Evolutionary conservation across 2,113 vertebrate species (phyloP), one percentile per base, ranked within the genome.

Genomic region (Ranitomeya imitator): DNA sequence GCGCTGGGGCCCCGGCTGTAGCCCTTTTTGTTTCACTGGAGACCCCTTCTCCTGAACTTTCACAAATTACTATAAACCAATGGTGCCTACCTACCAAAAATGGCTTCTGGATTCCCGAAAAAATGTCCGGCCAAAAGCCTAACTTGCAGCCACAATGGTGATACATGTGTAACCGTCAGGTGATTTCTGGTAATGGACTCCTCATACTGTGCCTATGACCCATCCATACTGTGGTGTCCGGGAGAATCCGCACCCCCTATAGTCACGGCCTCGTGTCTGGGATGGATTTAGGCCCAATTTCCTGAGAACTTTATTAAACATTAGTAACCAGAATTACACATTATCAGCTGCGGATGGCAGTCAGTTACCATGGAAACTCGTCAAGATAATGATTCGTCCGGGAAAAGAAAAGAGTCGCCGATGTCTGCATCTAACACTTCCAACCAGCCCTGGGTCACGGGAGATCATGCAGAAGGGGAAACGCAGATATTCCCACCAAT

Each of bases 361-460:
- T 45, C 60, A n/a, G 77, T 80, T 87, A 52, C 85, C 61, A 80
- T 87, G 77, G 85, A 23, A 52, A 87, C 77, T 13, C 63, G 13
- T 26, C 14, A 26, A 31, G 85, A 59, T 80, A 80, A 87, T 71
- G 61, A 78, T 52, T 79, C 52, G 26, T n/a, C 6, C 26, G 16
- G 19, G n/a, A 55, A 78, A 69, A 80, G 4, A 31, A 31, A 31
- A 31, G 2, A 87, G 61, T 23, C 31, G 7, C 80, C 31, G 52
- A 87, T 55, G 45, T 67, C 63, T 45, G 78, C 85, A 12, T 0
- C 60, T 86, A 86, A 65, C 76, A 18, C 16, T 73, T 83, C 51
- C 81, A 88, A 74, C 76, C 87, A 76, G 81, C 80, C 18, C 55
- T 9, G 65, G 80, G 71, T 82, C 81, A 83, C 69, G 26, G 81